A percentile compares a stretch with the other conserved stretches of the same genome.
Conservation (phyloP, 2,113 vertebrate genomes). For the Carlito syrichta region DNA sequence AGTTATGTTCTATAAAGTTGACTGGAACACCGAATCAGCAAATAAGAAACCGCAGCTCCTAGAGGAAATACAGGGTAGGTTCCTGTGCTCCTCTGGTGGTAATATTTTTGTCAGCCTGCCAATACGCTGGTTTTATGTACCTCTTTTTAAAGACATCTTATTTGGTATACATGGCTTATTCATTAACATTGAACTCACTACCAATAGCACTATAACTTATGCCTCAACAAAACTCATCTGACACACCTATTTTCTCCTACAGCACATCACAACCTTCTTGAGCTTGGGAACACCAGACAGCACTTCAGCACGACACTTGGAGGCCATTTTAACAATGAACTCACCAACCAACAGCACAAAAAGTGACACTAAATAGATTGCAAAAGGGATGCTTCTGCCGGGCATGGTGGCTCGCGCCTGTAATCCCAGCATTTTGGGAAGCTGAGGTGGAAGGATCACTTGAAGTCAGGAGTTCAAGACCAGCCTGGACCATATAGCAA, state of each 20-base stretch:
- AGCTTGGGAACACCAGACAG: no score
- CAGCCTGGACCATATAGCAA: no score
- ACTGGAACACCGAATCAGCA: background rate
- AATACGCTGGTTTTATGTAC: background rate
- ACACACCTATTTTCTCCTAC: background rate
- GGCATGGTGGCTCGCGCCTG: no score
- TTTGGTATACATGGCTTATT: background rate
- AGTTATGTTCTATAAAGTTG: background rate
- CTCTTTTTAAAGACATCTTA: background rate
- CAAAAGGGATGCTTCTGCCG: no score
- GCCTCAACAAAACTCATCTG: background rate
- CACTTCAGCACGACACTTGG: background rate
- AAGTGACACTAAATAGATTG: background rate
- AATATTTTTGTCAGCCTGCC: background rate
- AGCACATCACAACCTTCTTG: no score
- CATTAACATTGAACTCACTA: background rate
- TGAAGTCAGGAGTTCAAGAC: no score
- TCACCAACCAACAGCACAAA: background rate
- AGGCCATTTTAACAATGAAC: background rate
- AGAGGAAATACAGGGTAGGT: background rate
- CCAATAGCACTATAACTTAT: background rate
- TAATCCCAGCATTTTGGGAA: no score
- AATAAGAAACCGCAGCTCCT: background rate
- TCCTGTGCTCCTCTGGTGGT: background rate
- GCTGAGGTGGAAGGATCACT: no score